Conservation (phyloP, 2,888 invertebrate species). For the Blastobasis lacticolella region DNA sequence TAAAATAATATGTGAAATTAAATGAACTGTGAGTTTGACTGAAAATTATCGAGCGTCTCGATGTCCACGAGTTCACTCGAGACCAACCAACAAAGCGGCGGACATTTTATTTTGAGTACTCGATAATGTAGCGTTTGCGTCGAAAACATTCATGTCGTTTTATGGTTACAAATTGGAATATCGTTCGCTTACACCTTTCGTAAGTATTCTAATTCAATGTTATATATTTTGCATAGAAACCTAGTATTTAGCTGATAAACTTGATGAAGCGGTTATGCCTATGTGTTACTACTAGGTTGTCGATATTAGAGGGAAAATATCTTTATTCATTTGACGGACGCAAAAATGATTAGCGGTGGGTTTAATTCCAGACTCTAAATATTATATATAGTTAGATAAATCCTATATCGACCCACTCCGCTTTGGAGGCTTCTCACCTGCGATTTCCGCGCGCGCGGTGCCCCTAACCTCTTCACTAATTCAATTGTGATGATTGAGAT, state of each 20-base stretch:
- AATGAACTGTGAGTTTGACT: slow-evolving; percentile 50
- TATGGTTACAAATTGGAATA: slow-evolving; percentile 68
- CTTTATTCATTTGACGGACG: slow-evolving; percentile 65
- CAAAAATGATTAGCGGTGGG: slow-evolving; percentile 46
- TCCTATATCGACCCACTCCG: slow-evolving; percentile 62
- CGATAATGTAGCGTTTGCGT: slow-evolving; percentile 74
- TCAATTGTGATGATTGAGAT: slow-evolving; percentile 54
- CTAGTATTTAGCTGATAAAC: slow-evolving; percentile 32
- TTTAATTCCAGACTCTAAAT: slow-evolving; percentile 30
- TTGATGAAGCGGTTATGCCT: slow-evolving; percentile 47
- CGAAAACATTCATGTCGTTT: slow-evolving; percentile 72
- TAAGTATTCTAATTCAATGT: slow-evolving; percentile 50
- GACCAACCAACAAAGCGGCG: slow-evolving; percentile 75
- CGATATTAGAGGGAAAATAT: slow-evolving; percentile 58
- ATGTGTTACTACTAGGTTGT: slow-evolving; percentile 55
- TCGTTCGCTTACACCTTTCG: slow-evolving; percentile 72
- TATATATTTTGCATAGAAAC: slow-evolving; percentile 36
- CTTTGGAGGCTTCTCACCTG: slow-evolving; percentile 58
- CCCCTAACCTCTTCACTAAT: slow-evolving; percentile 72
- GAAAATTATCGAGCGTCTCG: slow-evolving; percentile 66
- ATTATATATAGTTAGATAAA: slow-evolving; percentile 37
- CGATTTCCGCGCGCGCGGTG: slow-evolving; percentile 69
- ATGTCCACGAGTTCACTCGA: slow-evolving; percentile 74
- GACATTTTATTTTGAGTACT: slow-evolving; percentile 76
- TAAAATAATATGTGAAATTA: slow-evolving; percentile 54